phyloP scores from a whole-genome alignment of 1,140 invertebrate genomes.

The Caenorhabditis latens region DNA sequence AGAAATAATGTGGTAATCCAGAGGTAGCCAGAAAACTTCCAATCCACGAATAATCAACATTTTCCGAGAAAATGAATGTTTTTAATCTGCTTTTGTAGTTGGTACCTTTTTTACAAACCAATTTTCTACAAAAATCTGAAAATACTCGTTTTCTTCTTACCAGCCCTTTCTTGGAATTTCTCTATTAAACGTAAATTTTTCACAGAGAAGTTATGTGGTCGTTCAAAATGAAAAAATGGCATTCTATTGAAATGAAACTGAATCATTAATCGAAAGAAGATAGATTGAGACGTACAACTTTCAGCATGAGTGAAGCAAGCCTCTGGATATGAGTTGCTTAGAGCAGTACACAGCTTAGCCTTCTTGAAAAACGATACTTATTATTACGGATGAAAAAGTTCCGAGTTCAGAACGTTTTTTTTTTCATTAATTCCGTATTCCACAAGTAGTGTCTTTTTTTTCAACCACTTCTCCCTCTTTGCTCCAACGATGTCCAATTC shows the following conservation, averaged over 20 bases:
- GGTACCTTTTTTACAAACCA: too few relatives aligned
- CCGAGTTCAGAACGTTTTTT: background rate
- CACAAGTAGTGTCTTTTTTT: background rate
- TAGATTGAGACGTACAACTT: background rate
- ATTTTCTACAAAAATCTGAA: too few relatives aligned
- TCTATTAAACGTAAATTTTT: too few relatives aligned
- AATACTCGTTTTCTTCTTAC: too few relatives aligned
- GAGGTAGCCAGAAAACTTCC: too few relatives aligned
- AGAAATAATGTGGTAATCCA: too few relatives aligned
- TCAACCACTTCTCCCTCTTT: background rate
- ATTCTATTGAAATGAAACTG: slow-evolving; percentile 27
- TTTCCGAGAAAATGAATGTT: too few relatives aligned
- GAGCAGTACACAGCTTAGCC: background rate
- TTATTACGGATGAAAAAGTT: background rate
- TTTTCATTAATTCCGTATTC: background rate
- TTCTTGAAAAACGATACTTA: slow-evolving; percentile 18
- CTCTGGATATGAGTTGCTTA: background rate
- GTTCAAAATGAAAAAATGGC: background rate
- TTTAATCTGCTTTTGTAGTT: too few relatives aligned
- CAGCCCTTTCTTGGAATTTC: too few relatives aligned
- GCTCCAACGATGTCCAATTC: background rate
- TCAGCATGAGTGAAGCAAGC: slow-evolving; percentile 5
- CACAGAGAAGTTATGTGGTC: background rate
- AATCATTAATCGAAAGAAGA: slow-evolving; percentile 27
- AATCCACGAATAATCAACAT: too few relatives aligned